A percentile compares a stretch with the other conserved stretches of the same genome.
Conservation (phyloP, 37 sponge, comb jelly and placozoan species). For the Halichondria panicea region DNA sequence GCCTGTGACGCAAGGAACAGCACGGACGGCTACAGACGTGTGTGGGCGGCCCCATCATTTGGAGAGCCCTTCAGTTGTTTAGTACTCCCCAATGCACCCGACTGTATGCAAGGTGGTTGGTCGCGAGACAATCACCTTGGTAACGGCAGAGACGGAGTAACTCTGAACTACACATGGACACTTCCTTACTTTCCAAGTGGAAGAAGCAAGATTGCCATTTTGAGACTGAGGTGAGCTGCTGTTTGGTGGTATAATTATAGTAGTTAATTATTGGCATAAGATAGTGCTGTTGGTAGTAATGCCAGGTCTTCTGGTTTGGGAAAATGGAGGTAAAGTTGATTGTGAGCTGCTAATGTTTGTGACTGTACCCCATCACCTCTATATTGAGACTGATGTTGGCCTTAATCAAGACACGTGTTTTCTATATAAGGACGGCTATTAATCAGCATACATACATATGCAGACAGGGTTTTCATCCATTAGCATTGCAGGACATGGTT, state of each 20-base stretch:
- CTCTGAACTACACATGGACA: slow-evolving; percentile 80
- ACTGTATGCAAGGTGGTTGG: slow-evolving; percentile 82
- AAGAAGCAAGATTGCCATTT: slow-evolving; percentile 59
- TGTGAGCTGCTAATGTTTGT: no score
- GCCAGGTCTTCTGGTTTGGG: no score
- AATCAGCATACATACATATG: no score
- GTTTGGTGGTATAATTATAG: not conserved
- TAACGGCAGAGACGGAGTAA: slow-evolving; percentile 86
- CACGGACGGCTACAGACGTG: slow-evolving; percentile 43
- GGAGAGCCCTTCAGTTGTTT: slow-evolving; percentile 35
- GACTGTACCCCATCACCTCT: no score
- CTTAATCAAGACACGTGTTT: no score
- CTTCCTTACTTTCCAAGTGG: slow-evolving; percentile 83
- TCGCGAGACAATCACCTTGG: slow-evolving; percentile 97
- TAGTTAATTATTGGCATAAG: no score
- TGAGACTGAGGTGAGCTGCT: slow-evolving; percentile 77
- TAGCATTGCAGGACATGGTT: no score
- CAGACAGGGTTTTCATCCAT: no score
- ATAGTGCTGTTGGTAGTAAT: no score
- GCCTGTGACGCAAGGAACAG: slow-evolving; percentile 36
- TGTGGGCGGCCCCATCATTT: slow-evolving; percentile 49
- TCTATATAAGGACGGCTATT: no score
- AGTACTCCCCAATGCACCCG: slow-evolving; percentile 66
- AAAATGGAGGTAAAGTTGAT: no score
- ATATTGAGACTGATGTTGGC: no score